Evolutionary conservation across 2,113 vertebrate species (phyloP).

Genomic region (Rhodinocichla rosea): DNA sequence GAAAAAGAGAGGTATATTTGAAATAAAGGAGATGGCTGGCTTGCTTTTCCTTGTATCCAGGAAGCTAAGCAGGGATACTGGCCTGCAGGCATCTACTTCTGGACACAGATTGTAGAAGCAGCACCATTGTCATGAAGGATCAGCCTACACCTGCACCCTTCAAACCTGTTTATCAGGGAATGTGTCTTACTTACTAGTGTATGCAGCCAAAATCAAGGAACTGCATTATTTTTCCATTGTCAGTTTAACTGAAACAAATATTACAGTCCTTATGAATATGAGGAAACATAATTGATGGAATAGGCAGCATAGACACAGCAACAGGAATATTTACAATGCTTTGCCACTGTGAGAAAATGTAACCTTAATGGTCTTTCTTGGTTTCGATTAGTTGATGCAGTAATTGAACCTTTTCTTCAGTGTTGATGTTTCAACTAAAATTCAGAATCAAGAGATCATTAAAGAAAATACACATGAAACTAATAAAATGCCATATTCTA

Average conservation of each 20-base stretch:
- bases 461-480: not conserved
- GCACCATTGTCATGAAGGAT: not conserved
- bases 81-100: not conserved
- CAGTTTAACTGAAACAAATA: not conserved
- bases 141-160: not conserved
- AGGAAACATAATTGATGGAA: not conserved
- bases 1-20: conserved; percentile 71
- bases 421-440: not conserved
- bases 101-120: not conserved
- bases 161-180: not conserved
- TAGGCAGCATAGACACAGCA: not conserved
- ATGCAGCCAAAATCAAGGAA: not conserved
- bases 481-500: not conserved
- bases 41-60: conserved; percentile 18
- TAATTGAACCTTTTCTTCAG: not conserved
- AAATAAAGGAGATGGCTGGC: conserved; percentile 65
- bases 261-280: not conserved
- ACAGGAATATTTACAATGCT: not conserved
- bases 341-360: not conserved
- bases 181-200: not conserved
- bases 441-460: not conserved
- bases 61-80: conserved; percentile 6
- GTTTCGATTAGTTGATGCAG: not conserved
- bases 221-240: not conserved
- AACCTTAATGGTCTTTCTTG: not conserved